Percentiles rank a stretch among this genome's conserved stretches.
These are phyloP conservation scores for Delia radicum DNA, from an alignment of 1,140 invertebrate genomes.

Conservation along the genomic window DNA sequence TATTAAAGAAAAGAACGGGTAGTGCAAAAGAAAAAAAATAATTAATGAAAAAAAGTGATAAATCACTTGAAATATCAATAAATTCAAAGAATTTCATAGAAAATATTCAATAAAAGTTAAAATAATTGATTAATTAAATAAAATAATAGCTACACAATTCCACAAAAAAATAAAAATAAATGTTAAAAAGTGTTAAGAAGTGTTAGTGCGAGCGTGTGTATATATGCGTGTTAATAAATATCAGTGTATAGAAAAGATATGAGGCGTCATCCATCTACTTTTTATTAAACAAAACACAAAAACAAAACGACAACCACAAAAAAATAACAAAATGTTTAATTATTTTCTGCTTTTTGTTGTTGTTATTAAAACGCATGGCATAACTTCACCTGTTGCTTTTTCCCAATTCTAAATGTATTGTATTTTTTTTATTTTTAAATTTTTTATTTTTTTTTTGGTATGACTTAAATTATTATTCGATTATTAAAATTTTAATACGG, in stretches of 20 bases:
- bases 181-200: not conserved
- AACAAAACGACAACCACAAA: not conserved
- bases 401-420: not conserved
- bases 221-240: not conserved
- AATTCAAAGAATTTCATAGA: not conserved
- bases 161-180: not conserved
- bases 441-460: not conserved
- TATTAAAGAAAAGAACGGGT: slow-evolving; percentile 11
- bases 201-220: not conserved
- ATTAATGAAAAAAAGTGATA: not conserved
- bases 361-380: not conserved
- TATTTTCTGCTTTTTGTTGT: not conserved
- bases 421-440: not conserved
- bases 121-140: not conserved
- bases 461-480: not conserved
- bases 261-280: not conserved
- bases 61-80: not conserved
- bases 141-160: not conserved
- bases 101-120: not conserved
- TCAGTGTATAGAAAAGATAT: not conserved
- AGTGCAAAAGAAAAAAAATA: not conserved
- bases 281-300: not conserved
- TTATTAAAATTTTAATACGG: not conserved
- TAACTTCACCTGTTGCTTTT: slow-evolving; percentile 2
- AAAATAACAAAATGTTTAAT: no score